Evolutionary conservation across 1,140 invertebrate species (phyloP).

Genomic region (Formica exsecta): DNA sequence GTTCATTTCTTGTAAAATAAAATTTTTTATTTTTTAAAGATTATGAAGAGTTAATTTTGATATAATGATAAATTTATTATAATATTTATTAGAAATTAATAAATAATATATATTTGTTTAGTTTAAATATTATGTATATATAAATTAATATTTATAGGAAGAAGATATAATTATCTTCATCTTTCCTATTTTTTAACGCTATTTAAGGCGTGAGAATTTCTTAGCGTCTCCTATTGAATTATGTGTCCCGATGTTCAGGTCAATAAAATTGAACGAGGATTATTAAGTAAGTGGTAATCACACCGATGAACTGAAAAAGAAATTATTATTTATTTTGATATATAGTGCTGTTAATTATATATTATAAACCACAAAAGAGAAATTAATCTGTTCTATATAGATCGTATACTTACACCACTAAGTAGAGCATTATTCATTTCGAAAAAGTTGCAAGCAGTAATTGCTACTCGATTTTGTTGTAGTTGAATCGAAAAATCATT

Average conservation of each 20-base stretch:
- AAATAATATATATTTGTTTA: background rate
- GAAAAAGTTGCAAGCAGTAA: conserved; percentile 77
- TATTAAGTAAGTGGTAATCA: conserved; percentile 80
- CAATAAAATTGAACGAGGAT: conserved; percentile 79
- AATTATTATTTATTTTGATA: background rate
- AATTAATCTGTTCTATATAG: too few species aligned
- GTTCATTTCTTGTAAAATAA: background rate
- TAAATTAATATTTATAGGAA: too few species aligned
- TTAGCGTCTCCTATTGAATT: background rate
- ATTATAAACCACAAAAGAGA: background rate
- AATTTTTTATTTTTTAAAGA: conserved; percentile 43
- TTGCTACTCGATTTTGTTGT: conserved; percentile 66
- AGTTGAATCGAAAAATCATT: conserved; percentile 77
- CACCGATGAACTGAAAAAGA: conserved; percentile 78
- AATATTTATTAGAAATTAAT: conserved; percentile 40
- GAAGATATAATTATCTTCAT: background rate
- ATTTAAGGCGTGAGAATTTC: background rate
- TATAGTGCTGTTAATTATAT: background rate
- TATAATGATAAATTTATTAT: conserved; percentile 44
- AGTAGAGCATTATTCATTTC: conserved; percentile 77
- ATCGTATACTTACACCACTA: conserved; percentile 68
- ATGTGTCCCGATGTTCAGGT: conserved; percentile 47
- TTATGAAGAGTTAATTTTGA: background rate
- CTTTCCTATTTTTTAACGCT: background rate
- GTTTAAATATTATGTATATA: background rate